Base-by-base conservation (phyloP, 2,888 invertebrate genomes). In the Diarsia dahlii region DNA sequence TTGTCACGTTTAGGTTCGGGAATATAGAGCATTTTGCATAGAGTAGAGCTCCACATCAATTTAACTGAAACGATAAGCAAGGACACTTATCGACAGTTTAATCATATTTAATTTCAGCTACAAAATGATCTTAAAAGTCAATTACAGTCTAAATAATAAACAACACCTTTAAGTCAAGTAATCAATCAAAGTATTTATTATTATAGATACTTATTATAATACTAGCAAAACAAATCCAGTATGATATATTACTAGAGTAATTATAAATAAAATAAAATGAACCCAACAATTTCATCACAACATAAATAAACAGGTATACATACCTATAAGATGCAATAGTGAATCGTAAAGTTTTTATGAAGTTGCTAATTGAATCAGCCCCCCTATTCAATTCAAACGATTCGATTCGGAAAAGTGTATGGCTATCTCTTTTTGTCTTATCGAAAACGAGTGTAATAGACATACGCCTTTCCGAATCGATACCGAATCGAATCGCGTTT, bases 351-450 rank as follows among this genome's bases (percentile, higher is more conserved):
- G 3, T 54, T 62, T 82, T 79, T 81, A 84, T 71, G 10, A 71
- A 63, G 39, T 62, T 58, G 50, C 54, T 77, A 82, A 85, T 78
- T 84, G 58, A 67, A 74, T 65, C 80, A 60, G 28, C 9, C 4
- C 10, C 28, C 28, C 9, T 60, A 34, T 28, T 58, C 34, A 60
- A 39, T 39, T 39, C 28, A 10, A 34, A 60, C 28, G 3, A 3
- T 34, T 60, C 9, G 60, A 34, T 60, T 9, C 34, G 18, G 9
- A 34, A 10, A 60, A 34, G 18, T 18, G 8, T 34, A 34, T 28
- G 28, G 10, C 28, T 60, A 9, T 60, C 34, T 60, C 60, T 28
- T 58, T 28, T 28, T 28, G 0, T 0, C 58, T 18, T 28, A 58
- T 13, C 9, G 9, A 18, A 18, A 58, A 8, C 9, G 28, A 28